phyloP scores from a whole-genome alignment of 1,140 invertebrate species.

The Mizuhopecten yessoensis region DNA sequence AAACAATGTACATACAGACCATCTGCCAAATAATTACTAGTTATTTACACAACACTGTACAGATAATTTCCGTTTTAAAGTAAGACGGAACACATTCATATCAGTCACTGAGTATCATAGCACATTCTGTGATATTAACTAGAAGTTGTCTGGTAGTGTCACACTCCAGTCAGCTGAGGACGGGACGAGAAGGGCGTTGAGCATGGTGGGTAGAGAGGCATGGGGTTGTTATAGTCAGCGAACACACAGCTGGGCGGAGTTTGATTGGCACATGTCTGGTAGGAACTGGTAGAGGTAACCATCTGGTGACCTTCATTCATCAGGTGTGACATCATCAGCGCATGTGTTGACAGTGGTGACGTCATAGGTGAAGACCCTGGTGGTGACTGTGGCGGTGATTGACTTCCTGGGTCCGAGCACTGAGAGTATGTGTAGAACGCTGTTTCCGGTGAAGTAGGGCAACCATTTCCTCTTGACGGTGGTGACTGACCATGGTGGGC shows the following conservation, averaged over 20 bases:
- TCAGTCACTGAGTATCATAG: not conserved
- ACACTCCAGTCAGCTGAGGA: not conserved
- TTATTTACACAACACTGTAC: too few relatives aligned
- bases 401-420: not conserved
- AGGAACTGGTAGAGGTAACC: not conserved
- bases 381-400: not conserved
- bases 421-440: not conserved
- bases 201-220: not conserved
- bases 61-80: too few relatives aligned
- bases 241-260: not conserved
- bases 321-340: not conserved
- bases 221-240: not conserved
- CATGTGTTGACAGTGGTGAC: not conserved
- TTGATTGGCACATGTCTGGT: not conserved
- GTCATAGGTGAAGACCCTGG: not conserved
- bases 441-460: not conserved
- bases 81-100: too few relatives aligned
- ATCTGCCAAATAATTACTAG: too few relatives aligned
- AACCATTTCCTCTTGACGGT: not conserved
- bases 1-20: too few relatives aligned
- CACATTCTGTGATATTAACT: not conserved
- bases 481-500: not conserved
- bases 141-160: not conserved
- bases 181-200: not conserved
- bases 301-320: conserved; percentile 32